Evolutionary conservation across 2,888 invertebrate genomes (phyloP).

Genomic region (Campopleginae sp.): DNA sequence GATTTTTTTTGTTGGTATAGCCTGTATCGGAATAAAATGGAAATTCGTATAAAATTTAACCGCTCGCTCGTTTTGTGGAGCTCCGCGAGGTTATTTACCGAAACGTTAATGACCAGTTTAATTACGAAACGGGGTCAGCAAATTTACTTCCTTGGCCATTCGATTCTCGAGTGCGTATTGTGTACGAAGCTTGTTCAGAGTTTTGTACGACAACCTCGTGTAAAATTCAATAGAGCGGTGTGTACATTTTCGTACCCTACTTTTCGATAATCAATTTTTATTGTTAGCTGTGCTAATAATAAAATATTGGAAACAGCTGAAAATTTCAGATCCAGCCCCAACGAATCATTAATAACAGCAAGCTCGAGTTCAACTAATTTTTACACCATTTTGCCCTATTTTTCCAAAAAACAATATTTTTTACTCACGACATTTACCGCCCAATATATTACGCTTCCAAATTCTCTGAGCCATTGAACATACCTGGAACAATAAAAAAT

Average conservation of each 20-base stretch:
- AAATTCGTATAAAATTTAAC: slow-evolving; percentile 61
- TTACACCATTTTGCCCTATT: not conserved
- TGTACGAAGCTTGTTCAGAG: not conserved
- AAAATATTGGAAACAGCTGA: not conserved
- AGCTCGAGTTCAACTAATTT: not conserved
- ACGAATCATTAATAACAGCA: not conserved
- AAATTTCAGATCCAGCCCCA: not conserved
- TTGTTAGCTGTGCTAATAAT: not conserved
- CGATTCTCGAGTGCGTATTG: slow-evolving; percentile 27
- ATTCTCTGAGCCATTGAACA: not conserved
- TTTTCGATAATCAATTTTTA: slow-evolving; percentile 25
- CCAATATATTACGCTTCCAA: not conserved
- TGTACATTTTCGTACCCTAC: not conserved
- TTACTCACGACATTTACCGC: slow-evolving; percentile 2
- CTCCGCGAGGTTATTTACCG: slow-evolving; percentile 52
- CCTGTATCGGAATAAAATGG: slow-evolving; percentile 33
- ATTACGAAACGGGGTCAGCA: slow-evolving; percentile 64
- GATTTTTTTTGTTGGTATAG: not conserved
- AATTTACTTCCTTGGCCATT: slow-evolving; percentile 52
- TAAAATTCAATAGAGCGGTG: not conserved
- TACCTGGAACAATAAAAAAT: slow-evolving; percentile 14
- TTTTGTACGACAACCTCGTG: slow-evolving; percentile 18
- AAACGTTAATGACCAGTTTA: slow-evolving; percentile 53
- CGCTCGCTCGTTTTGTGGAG: not conserved
- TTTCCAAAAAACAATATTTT: not conserved